Evolutionary conservation across 2,888 invertebrate species (phyloP).

Genomic region (Caenorhabditis sp.): DNA sequence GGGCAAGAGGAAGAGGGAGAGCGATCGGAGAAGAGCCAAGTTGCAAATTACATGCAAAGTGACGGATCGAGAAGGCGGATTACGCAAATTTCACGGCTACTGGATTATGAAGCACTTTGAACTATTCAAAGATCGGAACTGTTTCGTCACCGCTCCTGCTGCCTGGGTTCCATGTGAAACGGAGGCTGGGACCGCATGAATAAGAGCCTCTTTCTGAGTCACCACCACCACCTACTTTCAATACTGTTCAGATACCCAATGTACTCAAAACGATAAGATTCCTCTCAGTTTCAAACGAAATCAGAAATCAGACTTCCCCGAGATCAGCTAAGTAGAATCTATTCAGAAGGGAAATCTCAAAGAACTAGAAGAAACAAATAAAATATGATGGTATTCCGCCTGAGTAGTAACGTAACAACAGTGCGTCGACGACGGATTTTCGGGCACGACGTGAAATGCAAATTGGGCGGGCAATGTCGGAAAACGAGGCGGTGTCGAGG

Average conservation of each 20-base stretch:
- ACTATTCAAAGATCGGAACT: slow-evolving; percentile 45
- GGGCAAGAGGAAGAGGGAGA: background rate
- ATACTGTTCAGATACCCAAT: too few species aligned
- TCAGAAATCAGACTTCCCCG: background rate
- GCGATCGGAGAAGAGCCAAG: slow-evolving; percentile 1
- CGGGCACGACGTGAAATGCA: slow-evolving; percentile 38
- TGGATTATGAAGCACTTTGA: slow-evolving; percentile 47
- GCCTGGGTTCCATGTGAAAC: too few species aligned
- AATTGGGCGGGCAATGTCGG: slow-evolving; percentile 36
- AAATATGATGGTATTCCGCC: slow-evolving; percentile 49
- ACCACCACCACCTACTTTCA: too few species aligned
- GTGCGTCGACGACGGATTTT: slow-evolving; percentile 20
- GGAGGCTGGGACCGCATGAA: too few species aligned
- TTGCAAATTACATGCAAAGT: slow-evolving; percentile 32
- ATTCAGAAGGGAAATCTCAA: background rate
- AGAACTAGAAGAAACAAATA: slow-evolving; percentile 21
- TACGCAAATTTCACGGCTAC: slow-evolving; percentile 41
- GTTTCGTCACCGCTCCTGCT: background rate
- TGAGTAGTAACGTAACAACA: slow-evolving; percentile 54
- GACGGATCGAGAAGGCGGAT: slow-evolving; percentile 25
- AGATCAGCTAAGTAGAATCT: background rate
- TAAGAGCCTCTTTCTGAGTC: too few species aligned
- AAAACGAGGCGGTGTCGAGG: slow-evolving; percentile 9
- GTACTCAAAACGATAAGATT: slow-evolving; percentile 13
- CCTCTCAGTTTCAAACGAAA: background rate